phyloP scores from a whole-genome alignment of 2,888 invertebrate species.

The Coenonympha glycerion region DNA sequence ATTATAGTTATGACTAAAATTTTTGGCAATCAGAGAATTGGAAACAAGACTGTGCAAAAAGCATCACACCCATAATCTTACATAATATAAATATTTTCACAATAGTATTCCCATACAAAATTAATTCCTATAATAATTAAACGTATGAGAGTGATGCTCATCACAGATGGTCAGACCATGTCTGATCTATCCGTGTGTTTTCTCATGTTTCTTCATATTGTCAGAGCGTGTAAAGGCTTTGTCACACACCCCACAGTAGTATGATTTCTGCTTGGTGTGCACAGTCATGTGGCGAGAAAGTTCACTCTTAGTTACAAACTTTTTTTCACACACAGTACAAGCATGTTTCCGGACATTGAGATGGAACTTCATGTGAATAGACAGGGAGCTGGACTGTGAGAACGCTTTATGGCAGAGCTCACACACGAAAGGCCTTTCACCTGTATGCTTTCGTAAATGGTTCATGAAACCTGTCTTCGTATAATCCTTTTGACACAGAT shows the following conservation, averaged over 20 bases:
- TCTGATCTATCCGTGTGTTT: slow-evolving; percentile 63
- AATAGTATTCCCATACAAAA: not conserved
- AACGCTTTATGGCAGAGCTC: slow-evolving; percentile 72
- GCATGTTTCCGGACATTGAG: slow-evolving; percentile 72
- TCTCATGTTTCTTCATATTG: slow-evolving; percentile 75
- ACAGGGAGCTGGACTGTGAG: slow-evolving; percentile 71
- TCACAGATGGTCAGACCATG: slow-evolving; percentile 19
- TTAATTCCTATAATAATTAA: not conserved
- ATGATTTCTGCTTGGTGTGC: slow-evolving; percentile 72
- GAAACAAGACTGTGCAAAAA: slow-evolving; percentile 52
- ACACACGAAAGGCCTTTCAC: slow-evolving; percentile 72
- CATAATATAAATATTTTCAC: slow-evolving; percentile 5
- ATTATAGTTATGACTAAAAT: slow-evolving; percentile 58
- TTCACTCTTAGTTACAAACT: slow-evolving; percentile 75
- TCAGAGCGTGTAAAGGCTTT: slow-evolving; percentile 74
- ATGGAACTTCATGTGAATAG: slow-evolving; percentile 74
- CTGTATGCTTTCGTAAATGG: slow-evolving; percentile 71
- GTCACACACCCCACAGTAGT: slow-evolving; percentile 73
- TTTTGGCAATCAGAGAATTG: slow-evolving; percentile 75
- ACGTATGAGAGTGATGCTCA: slow-evolving; percentile 22
- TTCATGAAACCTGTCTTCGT: slow-evolving; percentile 75
- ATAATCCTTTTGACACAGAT: slow-evolving; percentile 73
- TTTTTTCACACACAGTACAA: slow-evolving; percentile 72
- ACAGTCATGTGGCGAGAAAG: slow-evolving; percentile 75
- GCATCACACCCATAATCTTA: slow-evolving; percentile 29